These are phyloP conservation scores for Poeciliopsis turneri DNA, from an alignment of 2,797 vertebrate species.

Conservation along the genomic window DNA sequence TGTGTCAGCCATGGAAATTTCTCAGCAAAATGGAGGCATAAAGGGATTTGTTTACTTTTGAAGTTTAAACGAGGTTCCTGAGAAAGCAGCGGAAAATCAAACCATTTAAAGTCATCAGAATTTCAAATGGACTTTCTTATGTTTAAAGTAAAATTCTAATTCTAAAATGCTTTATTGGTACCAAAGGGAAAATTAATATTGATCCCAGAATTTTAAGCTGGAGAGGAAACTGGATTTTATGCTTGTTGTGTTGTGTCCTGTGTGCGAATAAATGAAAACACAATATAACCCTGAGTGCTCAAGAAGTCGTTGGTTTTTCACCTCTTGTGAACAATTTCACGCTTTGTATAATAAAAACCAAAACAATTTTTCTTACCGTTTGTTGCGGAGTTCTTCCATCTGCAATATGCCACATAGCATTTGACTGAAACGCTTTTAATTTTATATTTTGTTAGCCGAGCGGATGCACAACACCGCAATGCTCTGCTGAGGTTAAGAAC, in stretches of 20 bases:
- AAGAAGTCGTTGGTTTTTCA: neutral
- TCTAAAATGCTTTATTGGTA: too few species aligned
- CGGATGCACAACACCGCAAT: neutral
- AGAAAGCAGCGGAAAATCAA: neutral
- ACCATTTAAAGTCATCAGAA: neutral
- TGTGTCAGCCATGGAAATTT: slow-evolving; percentile 19
- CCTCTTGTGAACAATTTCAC: neutral
- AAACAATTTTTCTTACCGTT: neutral
- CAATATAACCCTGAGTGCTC: slow-evolving; percentile 11
- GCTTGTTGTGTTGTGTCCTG: neutral
- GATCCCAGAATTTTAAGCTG: neutral
- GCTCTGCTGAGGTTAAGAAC: neutral
- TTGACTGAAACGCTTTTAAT: neutral
- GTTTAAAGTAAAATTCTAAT: neutral
- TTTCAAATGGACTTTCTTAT: neutral
- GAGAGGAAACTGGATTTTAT: neutral
- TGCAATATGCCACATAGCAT: neutral
- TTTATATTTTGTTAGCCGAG: neutral
- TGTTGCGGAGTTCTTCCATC: neutral
- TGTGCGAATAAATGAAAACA: slow-evolving; percentile 7
- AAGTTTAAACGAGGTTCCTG: neutral
- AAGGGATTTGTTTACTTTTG: slow-evolving; percentile 16
- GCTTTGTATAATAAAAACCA: neutral
- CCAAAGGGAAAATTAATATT: too few species aligned
- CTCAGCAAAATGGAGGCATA: slow-evolving; percentile 2